phyloP scores from a whole-genome alignment of 2,888 invertebrate genomes.

The Saturnia pavonia region DNA sequence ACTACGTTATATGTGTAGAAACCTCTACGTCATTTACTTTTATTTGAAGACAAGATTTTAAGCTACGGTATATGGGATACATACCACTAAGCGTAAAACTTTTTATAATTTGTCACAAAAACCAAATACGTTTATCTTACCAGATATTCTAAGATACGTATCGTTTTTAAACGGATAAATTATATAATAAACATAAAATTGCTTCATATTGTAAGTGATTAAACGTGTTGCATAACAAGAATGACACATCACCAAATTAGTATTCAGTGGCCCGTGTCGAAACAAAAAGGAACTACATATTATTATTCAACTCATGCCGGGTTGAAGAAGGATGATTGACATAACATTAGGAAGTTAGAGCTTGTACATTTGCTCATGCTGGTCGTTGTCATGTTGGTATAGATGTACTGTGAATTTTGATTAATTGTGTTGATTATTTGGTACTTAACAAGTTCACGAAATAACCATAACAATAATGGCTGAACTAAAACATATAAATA shows the following conservation, averaged over 20 bases:
- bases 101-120: no score
- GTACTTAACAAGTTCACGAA: neutral
- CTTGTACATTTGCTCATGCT: constrained; percentile 57
- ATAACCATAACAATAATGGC: neutral
- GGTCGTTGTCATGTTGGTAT: constrained; percentile 56
- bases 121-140: no score
- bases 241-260: constrained; percentile 63
- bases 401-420: constrained; percentile 58
- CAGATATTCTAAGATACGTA: no score
- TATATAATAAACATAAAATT: neutral
- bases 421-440: constrained; percentile 25
- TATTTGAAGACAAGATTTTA: no score
- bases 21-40: no score
- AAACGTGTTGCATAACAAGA: constrained; percentile 25
- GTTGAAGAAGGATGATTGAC: constrained; percentile 70
- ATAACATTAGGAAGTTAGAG: constrained; percentile 68
- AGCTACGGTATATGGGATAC: no score
- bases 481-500: neutral
- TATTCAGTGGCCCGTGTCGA: constrained; percentile 51
- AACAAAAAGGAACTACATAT: constrained; percentile 61
- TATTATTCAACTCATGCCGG: constrained; percentile 60
- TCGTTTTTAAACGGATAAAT: neutral
- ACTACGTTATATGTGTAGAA: no score
- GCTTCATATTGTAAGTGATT: neutral
- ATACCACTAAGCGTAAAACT: no score